Conservation (phyloP, 2,888 invertebrate species). For the Hydriomena furcata region DNA sequence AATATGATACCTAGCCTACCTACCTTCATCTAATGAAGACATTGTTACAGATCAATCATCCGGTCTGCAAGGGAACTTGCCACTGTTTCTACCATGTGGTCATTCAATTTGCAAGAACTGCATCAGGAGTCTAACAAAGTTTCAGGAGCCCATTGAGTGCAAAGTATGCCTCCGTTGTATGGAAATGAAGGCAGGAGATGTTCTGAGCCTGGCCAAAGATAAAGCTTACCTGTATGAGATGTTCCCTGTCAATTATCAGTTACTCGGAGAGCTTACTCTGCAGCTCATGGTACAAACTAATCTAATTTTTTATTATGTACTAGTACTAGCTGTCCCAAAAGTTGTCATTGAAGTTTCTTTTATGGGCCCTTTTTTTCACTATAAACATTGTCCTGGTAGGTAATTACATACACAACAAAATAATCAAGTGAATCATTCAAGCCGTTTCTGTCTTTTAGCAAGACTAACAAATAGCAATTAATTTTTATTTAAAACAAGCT, state of each 20-base stretch:
- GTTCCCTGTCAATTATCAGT: conserved; percentile 65
- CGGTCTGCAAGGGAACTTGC: conserved; percentile 61
- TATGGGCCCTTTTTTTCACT: no score
- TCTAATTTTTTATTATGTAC: conserved; percentile 5
- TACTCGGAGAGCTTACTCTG: conserved; percentile 66
- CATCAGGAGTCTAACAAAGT: conserved; percentile 62
- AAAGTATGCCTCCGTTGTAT: conserved; percentile 69
- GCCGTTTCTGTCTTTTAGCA: no score
- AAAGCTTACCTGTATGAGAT: conserved; percentile 51
- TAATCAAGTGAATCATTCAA: no score
- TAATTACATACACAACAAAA: no score
- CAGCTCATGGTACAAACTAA: conserved; percentile 37
- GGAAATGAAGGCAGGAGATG: conserved; percentile 44
- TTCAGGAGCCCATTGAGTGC: conserved; percentile 74
- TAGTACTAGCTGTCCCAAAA: no score
- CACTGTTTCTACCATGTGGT: conserved; percentile 86
- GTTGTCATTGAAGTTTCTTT: no score
- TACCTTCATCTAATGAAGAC: no score
- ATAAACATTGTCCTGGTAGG: no score
- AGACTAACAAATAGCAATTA: no score
- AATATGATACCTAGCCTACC: no score
- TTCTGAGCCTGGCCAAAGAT: conserved; percentile 44
- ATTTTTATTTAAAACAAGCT: no score
- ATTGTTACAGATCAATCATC: conserved; percentile 44
- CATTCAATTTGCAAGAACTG: conserved; percentile 88